phyloP scores from a whole-genome alignment of 2,113 vertebrate species.

The Columbina picui region DNA sequence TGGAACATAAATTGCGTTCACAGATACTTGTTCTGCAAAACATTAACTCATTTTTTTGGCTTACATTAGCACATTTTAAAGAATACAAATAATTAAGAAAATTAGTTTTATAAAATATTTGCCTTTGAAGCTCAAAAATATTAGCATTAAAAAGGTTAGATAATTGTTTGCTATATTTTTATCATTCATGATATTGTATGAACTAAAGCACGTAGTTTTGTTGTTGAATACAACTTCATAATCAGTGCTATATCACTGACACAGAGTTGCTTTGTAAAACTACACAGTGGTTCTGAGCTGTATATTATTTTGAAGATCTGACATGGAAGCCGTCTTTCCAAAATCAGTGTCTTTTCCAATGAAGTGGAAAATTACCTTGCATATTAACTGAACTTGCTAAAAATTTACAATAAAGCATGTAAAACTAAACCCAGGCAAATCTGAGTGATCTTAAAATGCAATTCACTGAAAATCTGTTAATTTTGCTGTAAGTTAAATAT shows the following conservation, averaged over 20 bases:
- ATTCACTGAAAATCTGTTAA: neutral
- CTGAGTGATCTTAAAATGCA: neutral
- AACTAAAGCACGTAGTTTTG: neutral
- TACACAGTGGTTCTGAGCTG: neutral
- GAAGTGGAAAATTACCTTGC: neutral
- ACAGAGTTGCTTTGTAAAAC: neutral
- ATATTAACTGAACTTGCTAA: neutral
- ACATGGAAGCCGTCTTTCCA: neutral
- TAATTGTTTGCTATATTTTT: neutral
- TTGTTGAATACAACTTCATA: neutral
- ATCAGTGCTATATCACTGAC: neutral
- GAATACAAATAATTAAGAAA: neutral
- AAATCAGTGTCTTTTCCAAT: neutral
- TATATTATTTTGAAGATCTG: neutral
- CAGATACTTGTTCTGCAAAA: neutral
- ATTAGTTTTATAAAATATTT: neutral
- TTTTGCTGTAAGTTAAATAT: neutral
- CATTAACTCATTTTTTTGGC: neutral
- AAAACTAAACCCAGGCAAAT: neutral
- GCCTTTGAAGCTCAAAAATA: neutral
- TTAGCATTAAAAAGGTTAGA: neutral
- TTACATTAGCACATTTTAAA: neutral
- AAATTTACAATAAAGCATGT: neutral
- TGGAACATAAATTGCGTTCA: neutral
- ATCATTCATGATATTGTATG: fast-evolving